phyloP scores from a whole-genome alignment of 1,140 invertebrate genomes.

The Scaptomyza pallida region DNA sequence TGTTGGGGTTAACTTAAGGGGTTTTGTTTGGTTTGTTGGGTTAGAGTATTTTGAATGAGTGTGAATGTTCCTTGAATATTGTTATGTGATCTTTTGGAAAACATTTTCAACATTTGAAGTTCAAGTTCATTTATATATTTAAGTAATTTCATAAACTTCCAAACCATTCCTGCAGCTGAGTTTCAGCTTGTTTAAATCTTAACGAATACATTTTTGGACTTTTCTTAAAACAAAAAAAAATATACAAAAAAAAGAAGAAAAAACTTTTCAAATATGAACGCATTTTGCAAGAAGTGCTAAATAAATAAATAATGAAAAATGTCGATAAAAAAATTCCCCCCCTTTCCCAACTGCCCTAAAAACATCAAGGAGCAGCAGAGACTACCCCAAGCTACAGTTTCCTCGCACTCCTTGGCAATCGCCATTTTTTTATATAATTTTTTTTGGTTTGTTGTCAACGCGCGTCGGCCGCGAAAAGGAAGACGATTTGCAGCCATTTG shows the following conservation, averaged over 20 bases:
- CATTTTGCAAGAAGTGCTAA: constrained; percentile 52
- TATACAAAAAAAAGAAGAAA: background rate
- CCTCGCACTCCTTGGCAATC: background rate
- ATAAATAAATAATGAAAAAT: constrained; percentile 79
- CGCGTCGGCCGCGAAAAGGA: constrained; percentile 74
- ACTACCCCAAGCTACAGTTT: background rate
- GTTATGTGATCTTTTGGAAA: no score
- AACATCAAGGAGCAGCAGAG: background rate
- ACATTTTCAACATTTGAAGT: no score
- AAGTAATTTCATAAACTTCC: no score
- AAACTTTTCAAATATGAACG: constrained; percentile 29
- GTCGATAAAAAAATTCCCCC: constrained; percentile 54
- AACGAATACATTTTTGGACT: background rate
- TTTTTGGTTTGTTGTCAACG: constrained; percentile 71
- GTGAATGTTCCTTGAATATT: no score
- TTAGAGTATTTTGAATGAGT: no score
- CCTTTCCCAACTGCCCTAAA: background rate
- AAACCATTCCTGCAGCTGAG: background rate
- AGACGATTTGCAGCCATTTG: constrained; percentile 82
- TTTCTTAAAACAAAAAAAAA: background rate
- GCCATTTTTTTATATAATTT: no score
- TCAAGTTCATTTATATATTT: no score
- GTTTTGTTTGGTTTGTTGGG: no score
- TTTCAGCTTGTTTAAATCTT: background rate
- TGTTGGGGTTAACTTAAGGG: no score